Percentiles rank a stretch among this genome's conserved stretches.
phyloP scores from a whole-genome alignment of 1,140 invertebrate species.

The Metopolophium dirhodum region DNA sequence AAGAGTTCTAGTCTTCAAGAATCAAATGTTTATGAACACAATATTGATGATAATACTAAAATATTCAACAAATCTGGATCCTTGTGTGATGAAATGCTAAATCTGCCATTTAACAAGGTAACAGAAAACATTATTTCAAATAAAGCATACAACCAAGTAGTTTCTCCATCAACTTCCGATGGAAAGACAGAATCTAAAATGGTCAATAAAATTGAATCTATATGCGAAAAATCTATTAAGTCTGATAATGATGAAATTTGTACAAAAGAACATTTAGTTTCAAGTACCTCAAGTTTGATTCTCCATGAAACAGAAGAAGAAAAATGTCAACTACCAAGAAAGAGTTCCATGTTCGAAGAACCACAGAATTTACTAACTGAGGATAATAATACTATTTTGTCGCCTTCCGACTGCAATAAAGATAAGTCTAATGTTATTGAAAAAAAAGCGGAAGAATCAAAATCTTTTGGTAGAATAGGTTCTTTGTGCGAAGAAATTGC shows the following conservation, averaged over 20 bases:
- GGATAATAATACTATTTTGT: not conserved
- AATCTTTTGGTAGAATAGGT: conserved; percentile 32
- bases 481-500: conserved; percentile 22
- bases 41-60: not conserved
- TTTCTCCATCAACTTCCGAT: not conserved
- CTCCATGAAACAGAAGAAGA: not conserved
- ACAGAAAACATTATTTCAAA: not conserved
- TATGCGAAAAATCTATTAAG: not conserved
- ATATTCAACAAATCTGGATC: not conserved
- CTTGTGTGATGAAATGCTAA: not conserved
- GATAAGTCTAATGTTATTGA: not conserved
- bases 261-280: too few relatives aligned
- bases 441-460: not conserved
- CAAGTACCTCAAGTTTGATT: too few relatives aligned
- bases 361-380: not conserved
- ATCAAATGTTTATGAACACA: not conserved
- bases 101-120: not conserved
- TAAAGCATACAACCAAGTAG: not conserved
- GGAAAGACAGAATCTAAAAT: not conserved
- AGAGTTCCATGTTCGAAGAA: not conserved
- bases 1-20: conserved; percentile 6
- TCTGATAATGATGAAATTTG: not conserved
- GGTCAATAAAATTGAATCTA: not conserved
- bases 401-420: not conserved
- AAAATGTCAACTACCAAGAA: not conserved